These are phyloP conservation scores for Calliopsis andreniformis DNA, from an alignment of 1,140 invertebrate genomes.

Conservation along the genomic window DNA sequence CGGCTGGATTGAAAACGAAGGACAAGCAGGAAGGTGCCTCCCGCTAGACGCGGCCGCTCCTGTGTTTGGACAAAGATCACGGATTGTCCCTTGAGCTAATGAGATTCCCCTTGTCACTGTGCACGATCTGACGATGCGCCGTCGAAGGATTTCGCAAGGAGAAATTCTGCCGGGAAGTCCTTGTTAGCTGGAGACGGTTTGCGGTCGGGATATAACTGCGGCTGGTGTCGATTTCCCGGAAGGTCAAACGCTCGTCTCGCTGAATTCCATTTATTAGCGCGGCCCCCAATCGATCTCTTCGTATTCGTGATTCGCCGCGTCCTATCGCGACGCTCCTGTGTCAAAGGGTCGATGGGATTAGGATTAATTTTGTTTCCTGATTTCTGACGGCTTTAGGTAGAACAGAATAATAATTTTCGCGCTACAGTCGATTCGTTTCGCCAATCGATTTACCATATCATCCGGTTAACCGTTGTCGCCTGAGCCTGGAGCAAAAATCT, in stretches of 20 bases:
- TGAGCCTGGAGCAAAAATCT: constrained; percentile 38
- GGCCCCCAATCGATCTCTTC: background rate
- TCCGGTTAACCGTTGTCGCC: constrained; percentile 40
- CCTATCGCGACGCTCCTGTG: background rate
- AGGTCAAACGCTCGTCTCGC: constrained; percentile 47
- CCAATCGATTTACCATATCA: constrained; percentile 36
- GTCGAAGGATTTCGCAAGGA: constrained; percentile 54
- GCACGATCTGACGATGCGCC: constrained; percentile 58
- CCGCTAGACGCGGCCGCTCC: constrained; percentile 38
- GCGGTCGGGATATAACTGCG: constrained; percentile 44
- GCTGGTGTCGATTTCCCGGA: constrained; percentile 60
- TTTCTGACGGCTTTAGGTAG: background rate
- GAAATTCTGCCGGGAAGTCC: constrained; percentile 59
- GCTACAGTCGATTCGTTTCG: constrained; percentile 12
- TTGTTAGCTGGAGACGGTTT: constrained; percentile 57
- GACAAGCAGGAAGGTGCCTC: constrained; percentile 32
- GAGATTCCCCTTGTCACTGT: constrained; percentile 64
- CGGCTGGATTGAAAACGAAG: constrained; percentile 39
- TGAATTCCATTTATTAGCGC: constrained; percentile 40
- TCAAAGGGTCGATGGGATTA: background rate
- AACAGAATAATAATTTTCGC: constrained; percentile 30
- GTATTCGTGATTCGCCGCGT: background rate
- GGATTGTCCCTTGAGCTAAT: constrained; percentile 61
- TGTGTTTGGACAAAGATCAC: constrained; percentile 67
- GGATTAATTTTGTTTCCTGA: background rate